These are phyloP conservation scores for Cephus cinctus DNA, from an alignment of 1,140 invertebrate genomes.

Conservation along the genomic window DNA sequence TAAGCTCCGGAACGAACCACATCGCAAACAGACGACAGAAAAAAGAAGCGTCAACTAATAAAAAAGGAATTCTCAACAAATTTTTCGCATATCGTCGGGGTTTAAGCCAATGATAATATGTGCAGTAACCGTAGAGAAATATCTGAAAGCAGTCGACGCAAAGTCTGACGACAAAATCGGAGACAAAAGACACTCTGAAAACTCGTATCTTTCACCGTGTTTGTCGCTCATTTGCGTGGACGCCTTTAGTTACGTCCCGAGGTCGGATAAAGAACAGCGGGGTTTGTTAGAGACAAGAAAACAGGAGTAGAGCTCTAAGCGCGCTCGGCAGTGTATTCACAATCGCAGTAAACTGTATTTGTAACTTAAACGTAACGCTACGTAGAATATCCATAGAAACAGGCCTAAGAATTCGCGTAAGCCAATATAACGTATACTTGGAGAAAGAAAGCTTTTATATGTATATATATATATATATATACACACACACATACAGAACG, in stretches of 20 bases:
- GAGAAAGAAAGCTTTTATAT: too few species aligned
- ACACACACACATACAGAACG: too few species aligned
- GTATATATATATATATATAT: too few species aligned
- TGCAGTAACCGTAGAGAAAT: background rate
- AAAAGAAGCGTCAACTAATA: constrained; percentile 38
- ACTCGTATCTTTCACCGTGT: too few species aligned
- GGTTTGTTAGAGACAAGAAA: too few species aligned
- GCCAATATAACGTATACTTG: too few species aligned
- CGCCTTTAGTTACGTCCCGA: too few species aligned
- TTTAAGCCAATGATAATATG: constrained; percentile 22
- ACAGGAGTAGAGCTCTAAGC: constrained; percentile 51
- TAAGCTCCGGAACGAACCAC: constrained; percentile 52
- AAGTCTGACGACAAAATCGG: too few species aligned
- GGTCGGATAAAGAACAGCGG: background rate
- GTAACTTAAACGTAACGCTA: constrained; percentile 41
- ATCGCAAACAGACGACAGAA: constrained; percentile 45
- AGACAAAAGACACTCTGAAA: constrained; percentile 25
- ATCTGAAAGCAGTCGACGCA: constrained; percentile 9
- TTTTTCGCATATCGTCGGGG: constrained; percentile 26
- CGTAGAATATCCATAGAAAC: too few species aligned
- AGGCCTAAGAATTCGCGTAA: too few species aligned
- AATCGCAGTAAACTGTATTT: constrained; percentile 48
- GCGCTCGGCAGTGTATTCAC: constrained; percentile 56
- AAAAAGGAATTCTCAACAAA: constrained; percentile 25
- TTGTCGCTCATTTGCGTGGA: too few species aligned